Evolutionary conservation across 2,797 vertebrate species (phyloP).

Genomic region (Choloepus didactylus): DNA sequence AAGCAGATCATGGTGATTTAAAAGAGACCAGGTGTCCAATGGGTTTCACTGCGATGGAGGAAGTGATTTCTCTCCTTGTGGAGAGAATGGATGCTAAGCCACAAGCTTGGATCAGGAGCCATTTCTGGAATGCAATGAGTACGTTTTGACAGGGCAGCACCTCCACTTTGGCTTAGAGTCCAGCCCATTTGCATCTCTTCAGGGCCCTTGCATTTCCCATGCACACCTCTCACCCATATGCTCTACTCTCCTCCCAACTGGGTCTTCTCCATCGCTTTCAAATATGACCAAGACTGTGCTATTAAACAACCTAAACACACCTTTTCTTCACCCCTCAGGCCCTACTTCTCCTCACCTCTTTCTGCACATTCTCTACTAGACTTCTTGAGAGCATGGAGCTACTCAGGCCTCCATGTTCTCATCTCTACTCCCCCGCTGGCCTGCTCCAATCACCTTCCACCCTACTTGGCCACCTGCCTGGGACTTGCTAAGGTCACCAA

Average conservation of each 20-base stretch:
- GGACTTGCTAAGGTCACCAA: not conserved
- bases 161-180: not conserved
- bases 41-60: not conserved
- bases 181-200: not conserved
- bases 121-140: not conserved
- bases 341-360: too few species aligned
- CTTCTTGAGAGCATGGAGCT: not conserved
- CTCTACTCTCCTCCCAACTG: rapidly evolving
- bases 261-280: not conserved
- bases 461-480: not conserved
- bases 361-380: not conserved
- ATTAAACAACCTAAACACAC: too few species aligned
- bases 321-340: too few species aligned
- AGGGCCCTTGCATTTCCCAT: not conserved
- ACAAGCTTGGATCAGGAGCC: not conserved
- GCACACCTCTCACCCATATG: too few species aligned
- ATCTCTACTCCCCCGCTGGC: not conserved
- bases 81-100: not conserved
- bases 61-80: too few species aligned
- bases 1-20: not conserved
- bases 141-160: not conserved
- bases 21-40: too few species aligned
- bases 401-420: not conserved
- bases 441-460: not conserved
- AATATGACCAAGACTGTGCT: too few species aligned